phyloP scores from a whole-genome alignment of 2,888 invertebrate species.

The Dascillus cervinus region DNA sequence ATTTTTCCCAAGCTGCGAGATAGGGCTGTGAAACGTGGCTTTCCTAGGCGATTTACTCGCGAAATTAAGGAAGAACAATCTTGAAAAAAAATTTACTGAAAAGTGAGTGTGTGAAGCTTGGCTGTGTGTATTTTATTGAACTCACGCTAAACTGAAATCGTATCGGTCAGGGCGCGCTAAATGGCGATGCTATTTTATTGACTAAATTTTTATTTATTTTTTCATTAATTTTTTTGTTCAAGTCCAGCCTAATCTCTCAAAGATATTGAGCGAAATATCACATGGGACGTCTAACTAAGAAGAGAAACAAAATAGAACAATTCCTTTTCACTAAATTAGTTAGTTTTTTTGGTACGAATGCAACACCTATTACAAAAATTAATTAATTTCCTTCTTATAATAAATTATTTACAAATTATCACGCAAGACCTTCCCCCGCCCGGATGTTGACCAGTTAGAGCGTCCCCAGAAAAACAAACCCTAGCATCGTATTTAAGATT shows the following conservation, averaged over 20 bases:
- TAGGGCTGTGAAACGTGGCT: too few species aligned
- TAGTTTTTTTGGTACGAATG: too few species aligned
- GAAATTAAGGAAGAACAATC: constrained; percentile 36
- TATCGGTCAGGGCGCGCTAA: constrained; percentile 8
- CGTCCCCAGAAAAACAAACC: constrained; percentile 15
- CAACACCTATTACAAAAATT: too few species aligned
- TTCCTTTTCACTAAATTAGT: too few species aligned
- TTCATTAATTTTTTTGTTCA: too few species aligned
- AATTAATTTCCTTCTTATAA: too few species aligned
- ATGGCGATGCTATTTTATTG: constrained; percentile 2
- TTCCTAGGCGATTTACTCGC: too few species aligned
- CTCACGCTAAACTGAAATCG: constrained; percentile 14
- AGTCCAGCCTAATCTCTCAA: constrained; percentile 26
- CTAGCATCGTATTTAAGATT: constrained; percentile 21
- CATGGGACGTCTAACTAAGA: constrained; percentile 32
- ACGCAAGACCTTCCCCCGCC: too few species aligned
- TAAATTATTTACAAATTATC: too few species aligned
- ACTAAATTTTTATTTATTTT: constrained; percentile 3
- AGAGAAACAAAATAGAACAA: too few species aligned
- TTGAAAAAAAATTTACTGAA: too few species aligned
- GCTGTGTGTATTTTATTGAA: constrained; percentile 10
- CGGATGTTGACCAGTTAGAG: constrained; percentile 17
- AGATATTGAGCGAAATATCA: constrained; percentile 37
- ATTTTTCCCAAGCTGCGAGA: too few species aligned
- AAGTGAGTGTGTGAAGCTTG: constrained; percentile 27